Evolutionary conservation across 2,797 vertebrate species (phyloP).

Genomic region (Amblyraja radiata): DNA sequence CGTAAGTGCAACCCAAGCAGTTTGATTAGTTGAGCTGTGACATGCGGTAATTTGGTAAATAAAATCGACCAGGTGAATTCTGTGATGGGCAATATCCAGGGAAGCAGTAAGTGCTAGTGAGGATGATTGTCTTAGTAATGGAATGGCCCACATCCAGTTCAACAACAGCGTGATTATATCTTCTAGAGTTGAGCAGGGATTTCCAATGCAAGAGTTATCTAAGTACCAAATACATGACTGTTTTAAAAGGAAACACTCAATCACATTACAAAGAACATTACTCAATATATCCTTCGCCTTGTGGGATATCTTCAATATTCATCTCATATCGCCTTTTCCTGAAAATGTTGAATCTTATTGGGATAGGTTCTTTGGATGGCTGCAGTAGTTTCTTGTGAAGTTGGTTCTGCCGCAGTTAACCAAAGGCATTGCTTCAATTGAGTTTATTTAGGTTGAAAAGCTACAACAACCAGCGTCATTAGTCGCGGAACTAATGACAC

Average conservation of each 20-base stretch:
- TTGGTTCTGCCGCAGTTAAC: neutral
- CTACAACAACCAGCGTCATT: neutral
- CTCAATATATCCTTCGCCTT: neutral
- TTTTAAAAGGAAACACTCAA: slow-evolving; percentile 38
- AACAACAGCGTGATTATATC: neutral
- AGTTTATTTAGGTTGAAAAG: neutral
- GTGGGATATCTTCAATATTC: neutral
- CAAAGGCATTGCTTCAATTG: neutral
- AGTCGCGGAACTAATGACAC: no score
- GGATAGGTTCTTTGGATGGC: neutral
- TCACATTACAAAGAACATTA: neutral
- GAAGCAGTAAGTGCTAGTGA: neutral
- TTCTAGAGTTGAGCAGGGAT: neutral
- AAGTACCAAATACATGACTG: neutral
- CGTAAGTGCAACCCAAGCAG: neutral
- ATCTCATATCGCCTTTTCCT: neutral
- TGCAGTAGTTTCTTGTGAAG: neutral
- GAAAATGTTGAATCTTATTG: neutral
- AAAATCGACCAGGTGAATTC: neutral
- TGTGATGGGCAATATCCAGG: neutral
- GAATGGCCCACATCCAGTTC: neutral
- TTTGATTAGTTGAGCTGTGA: neutral
- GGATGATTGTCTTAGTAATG: neutral
- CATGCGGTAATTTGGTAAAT: slow-evolving; percentile 33
- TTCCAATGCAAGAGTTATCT: neutral